These are phyloP conservation scores for Archegozetes longisetosus DNA, from an alignment of 1,140 invertebrate species.

Conservation along the genomic window DNA sequence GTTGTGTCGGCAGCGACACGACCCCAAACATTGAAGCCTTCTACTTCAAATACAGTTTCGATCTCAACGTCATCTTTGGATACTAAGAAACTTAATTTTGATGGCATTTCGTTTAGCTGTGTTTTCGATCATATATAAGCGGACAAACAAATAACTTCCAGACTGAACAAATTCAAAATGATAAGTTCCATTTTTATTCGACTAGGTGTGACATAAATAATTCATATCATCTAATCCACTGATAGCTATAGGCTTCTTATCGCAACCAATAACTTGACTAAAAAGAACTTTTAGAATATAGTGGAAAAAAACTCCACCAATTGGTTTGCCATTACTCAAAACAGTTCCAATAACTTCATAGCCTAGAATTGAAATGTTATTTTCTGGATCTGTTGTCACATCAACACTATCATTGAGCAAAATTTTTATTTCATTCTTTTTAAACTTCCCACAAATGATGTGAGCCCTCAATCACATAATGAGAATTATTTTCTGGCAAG, in stretches of 20 bases:
- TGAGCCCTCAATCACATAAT: constrained; percentile 57
- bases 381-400: constrained; percentile 26
- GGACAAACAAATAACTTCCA: constrained; percentile 55
- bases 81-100: constrained; percentile 47
- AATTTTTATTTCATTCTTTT: constrained; percentile 31
- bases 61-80: constrained; percentile 51
- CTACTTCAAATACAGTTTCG: constrained; percentile 55
- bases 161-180: constrained; percentile 54
- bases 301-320: too few relatives aligned
- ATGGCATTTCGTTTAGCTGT: constrained; percentile 61
- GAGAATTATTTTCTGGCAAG: constrained; percentile 69
- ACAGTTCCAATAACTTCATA: constrained; percentile 65
- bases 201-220: constrained; percentile 54
- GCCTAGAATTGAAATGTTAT: constrained; percentile 50
- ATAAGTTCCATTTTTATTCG: constrained; percentile 57
- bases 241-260: constrained; percentile 24
- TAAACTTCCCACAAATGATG: constrained; percentile 45
- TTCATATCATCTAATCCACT: constrained; percentile 22
- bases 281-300: constrained; percentile 58
- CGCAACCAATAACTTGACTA: constrained; percentile 19
- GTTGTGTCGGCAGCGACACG: constrained; percentile 43
- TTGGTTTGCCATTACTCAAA: constrained; percentile 54
- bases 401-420: constrained; percentile 63
- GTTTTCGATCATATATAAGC: constrained; percentile 46
- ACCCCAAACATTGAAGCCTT: constrained; percentile 68